phyloP scores from a whole-genome alignment of 2,113 vertebrate species.

The Natator depressus region DNA sequence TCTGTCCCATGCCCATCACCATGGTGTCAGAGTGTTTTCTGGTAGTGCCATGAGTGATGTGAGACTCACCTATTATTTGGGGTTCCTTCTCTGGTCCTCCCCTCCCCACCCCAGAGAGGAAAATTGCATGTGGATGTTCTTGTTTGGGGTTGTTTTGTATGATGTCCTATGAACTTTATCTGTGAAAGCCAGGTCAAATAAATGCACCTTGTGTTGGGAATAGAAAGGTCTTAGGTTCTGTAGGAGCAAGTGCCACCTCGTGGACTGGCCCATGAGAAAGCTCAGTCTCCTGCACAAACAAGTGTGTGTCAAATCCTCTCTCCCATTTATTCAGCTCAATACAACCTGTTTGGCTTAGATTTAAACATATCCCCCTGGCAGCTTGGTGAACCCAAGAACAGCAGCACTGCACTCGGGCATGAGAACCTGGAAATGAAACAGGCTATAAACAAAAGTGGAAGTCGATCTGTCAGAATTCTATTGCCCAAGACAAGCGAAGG shows the following conservation, averaged over 20 bases:
- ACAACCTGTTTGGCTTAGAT: background rate
- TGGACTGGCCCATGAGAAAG: background rate
- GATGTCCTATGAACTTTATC: too few species aligned
- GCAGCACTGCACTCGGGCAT: too few species aligned
- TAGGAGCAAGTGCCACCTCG: background rate
- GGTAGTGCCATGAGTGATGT: background rate
- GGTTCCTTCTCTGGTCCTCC: slow-evolving; percentile 34
- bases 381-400: background rate
- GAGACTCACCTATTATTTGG: background rate
- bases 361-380: slow-evolving; percentile 7
- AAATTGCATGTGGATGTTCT: background rate
- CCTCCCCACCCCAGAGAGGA: background rate
- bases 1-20: background rate
- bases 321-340: background rate
- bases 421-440: too few species aligned
- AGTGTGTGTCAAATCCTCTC: background rate
- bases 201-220: background rate
- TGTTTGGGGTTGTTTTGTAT: background rate
- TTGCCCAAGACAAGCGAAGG: too few species aligned
- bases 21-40: background rate
- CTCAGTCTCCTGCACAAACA: background rate
- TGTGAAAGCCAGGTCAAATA: too few species aligned
- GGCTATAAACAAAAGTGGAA: too few species aligned
- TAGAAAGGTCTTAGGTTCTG: slow-evolving; percentile 3
- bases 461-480: too few species aligned